These are phyloP conservation scores for Microchrysa polita DNA, from an alignment of 2,888 invertebrate genomes.

Conservation along the genomic window DNA sequence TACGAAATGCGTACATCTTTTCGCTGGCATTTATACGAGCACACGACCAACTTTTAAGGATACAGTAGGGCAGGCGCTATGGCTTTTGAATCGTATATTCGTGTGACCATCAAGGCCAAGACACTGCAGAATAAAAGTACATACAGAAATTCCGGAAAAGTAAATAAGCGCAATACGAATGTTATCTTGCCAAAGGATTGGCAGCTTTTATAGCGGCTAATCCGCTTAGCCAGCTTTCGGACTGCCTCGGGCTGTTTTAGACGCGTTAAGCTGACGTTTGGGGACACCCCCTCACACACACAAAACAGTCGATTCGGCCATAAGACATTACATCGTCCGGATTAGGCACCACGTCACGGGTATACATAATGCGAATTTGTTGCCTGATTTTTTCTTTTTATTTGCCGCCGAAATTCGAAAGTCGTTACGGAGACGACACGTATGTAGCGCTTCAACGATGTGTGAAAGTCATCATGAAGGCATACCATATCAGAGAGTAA, in stretches of 20 bases:
- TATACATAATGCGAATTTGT: slow-evolving; percentile 14
- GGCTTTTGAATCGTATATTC: too few species aligned
- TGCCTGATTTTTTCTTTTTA: slow-evolving; percentile 3
- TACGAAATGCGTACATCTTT: slow-evolving; percentile 13
- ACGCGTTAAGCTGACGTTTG: slow-evolving; percentile 46
- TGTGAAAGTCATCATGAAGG: slow-evolving; percentile 29
- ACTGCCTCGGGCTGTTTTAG: slow-evolving; percentile 45
- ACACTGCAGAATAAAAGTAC: slow-evolving; percentile 17
- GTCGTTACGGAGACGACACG: slow-evolving; percentile 36
- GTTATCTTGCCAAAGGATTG: slow-evolving; percentile 48
- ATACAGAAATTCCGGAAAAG: slow-evolving; percentile 37
- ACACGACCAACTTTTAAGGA: slow-evolving; percentile 10
- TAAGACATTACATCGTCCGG: slow-evolving; percentile 41
- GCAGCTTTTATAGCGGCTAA: slow-evolving; percentile 49
- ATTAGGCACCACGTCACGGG: slow-evolving; percentile 19
- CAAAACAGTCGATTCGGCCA: slow-evolving; percentile 21
- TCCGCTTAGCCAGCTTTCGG: slow-evolving; percentile 47
- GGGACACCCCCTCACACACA: slow-evolving; percentile 43
- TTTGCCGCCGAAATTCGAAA: slow-evolving; percentile 37
- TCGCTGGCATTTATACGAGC: slow-evolving; percentile 23
- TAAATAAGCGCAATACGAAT: slow-evolving; percentile 47
- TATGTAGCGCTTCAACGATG: slow-evolving; percentile 22
- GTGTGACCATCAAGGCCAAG: slow-evolving; percentile 16
- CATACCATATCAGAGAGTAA: slow-evolving; percentile 31
- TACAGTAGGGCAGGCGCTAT: neutral